Conservation (phyloP, 1,140 invertebrate species). For the Pachyrhynchus sulphureomaculatus region DNA sequence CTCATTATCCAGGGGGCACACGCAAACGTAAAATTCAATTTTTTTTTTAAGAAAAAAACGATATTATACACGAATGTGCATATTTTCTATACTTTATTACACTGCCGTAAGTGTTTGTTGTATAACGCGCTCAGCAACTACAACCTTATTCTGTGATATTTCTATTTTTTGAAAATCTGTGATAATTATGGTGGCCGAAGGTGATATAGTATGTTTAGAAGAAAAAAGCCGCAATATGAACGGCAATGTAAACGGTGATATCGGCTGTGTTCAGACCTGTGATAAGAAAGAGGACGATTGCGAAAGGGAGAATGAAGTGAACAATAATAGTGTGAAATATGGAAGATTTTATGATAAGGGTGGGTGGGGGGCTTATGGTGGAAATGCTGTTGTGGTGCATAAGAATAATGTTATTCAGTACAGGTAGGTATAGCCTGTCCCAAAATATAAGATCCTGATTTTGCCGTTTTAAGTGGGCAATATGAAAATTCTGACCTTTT, state of each 20-base stretch:
- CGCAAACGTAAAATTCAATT: too few relatives aligned
- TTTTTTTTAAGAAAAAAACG: too few relatives aligned
- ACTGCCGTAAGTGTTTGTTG: too few relatives aligned
- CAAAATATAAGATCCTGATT: too few relatives aligned
- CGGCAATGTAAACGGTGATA: neutral
- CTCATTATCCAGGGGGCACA: too few relatives aligned
- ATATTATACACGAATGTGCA: too few relatives aligned
- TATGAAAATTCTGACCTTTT: too few relatives aligned
- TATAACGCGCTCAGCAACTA: too few relatives aligned
- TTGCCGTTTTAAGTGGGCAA: too few relatives aligned
- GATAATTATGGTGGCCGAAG: constrained; percentile 30
- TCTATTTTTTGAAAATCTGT: neutral
- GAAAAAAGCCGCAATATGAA: neutral
- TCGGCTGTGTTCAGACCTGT: too few relatives aligned
- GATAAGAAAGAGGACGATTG: neutral
- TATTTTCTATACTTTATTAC: too few relatives aligned
- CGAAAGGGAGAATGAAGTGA: constrained; percentile 13
- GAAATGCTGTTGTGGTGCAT: constrained; percentile 1
- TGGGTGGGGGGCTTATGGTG: neutral
- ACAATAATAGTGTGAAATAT: neutral
- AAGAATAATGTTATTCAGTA: constrained; percentile 9
- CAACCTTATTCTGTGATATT: constrained; percentile 13
- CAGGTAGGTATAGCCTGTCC: neutral
- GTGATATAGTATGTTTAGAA: constrained; percentile 25
- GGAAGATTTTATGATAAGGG: neutral